Evolutionary conservation across 2,113 vertebrate genomes (phyloP).

Genomic region (Oryctolagus cuniculus): mOryCun1.1 NC_091433.1:194596501-194597000

Average conservation of each 20-base stretch:
- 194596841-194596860: no score
- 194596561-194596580: fast-evolving
- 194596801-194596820: no score
- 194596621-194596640: not conserved
- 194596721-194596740: fast-evolving
- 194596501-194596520: fast-evolving
- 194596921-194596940: fast-evolving
- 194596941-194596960: not conserved
- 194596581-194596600: fast-evolving
- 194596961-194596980: not conserved
- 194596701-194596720: not conserved
- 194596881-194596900: not conserved
- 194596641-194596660: not conserved
- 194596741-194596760: not conserved
- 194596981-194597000: not conserved
- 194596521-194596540: fast-evolving
- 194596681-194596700: not conserved
- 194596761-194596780: not conserved
- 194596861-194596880: not conserved
- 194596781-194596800: not conserved
- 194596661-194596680: not conserved
- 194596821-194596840: not conserved
- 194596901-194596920: no score
- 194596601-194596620: not conserved
- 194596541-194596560: fast-evolving